Conservation (phyloP, 2,797 vertebrate species). For the Dicrostonyx torquatus region DNA sequence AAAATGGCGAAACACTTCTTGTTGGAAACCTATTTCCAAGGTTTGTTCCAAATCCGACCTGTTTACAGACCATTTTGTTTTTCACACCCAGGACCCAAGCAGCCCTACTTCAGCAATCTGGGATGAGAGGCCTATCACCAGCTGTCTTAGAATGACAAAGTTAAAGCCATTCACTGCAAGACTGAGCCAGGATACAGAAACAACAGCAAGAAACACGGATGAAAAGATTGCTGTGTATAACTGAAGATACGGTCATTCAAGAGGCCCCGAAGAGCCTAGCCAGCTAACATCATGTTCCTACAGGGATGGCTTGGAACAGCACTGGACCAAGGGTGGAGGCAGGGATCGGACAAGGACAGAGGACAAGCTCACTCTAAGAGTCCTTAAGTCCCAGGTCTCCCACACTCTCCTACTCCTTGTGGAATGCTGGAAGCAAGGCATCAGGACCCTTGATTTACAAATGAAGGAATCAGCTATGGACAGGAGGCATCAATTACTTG, state of each 20-base stretch:
- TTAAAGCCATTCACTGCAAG: conserved; percentile 9
- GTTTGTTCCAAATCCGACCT: background rate
- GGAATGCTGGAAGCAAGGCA: background rate
- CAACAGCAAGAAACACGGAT: conserved; percentile 41
- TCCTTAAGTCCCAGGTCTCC: no score
- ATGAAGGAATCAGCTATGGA: background rate
- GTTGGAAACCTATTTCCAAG: conserved; percentile 2
- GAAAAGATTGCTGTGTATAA: conserved; percentile 47
- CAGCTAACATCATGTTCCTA: background rate
- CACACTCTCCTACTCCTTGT: background rate
- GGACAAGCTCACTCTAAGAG: background rate
- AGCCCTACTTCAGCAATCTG: background rate
- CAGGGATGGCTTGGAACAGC: background rate
- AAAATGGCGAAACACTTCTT: background rate
- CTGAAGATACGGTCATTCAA: conserved; percentile 44
- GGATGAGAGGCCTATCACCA: background rate
- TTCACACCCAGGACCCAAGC: background rate
- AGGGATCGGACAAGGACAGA: background rate
- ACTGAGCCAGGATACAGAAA: conserved; percentile 47
- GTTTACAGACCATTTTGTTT: background rate
- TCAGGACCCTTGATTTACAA: background rate
- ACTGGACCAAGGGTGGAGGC: background rate
- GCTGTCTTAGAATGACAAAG: conserved; percentile 49
- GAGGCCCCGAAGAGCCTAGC: background rate
- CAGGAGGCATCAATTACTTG: background rate